A percentile compares a stretch with the other conserved stretches of the same genome.
Evolutionary conservation across 2,113 vertebrate genomes (phyloP).

Genomic region (Zeus faber): DNA sequence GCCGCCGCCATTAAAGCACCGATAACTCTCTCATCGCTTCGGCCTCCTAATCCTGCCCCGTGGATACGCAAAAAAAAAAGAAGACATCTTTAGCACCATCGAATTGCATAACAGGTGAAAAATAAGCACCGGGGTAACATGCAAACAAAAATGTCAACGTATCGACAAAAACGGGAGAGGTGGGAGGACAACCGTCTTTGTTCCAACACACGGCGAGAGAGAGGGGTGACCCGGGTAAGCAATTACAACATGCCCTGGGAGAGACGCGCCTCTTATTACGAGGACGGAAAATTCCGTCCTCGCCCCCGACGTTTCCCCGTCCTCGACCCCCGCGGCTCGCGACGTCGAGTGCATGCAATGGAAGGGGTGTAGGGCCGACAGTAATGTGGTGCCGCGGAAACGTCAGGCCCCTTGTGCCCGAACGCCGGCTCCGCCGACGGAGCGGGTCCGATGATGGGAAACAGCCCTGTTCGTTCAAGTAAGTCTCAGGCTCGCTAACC

Average conservation of each 20-base stretch:
- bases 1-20: slow-evolving; percentile 35
- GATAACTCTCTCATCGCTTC: slow-evolving; percentile 36
- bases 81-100: slow-evolving; percentile 58
- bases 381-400: slow-evolving; percentile 19
- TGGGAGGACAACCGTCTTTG: not conserved
- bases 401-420: no score
- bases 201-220: no score
- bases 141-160: slow-evolving; percentile 31
- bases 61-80: slow-evolving; percentile 40
- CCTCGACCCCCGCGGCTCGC: slow-evolving; percentile 15
- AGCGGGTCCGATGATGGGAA: slow-evolving; percentile 52
- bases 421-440: no score
- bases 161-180: slow-evolving; percentile 23
- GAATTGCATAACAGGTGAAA: slow-evolving; percentile 41
- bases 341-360: slow-evolving; percentile 14
- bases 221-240: slow-evolving; percentile 26
- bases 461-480: slow-evolving; percentile 62
- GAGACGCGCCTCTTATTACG: no score
- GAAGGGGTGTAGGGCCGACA: slow-evolving; percentile 22
- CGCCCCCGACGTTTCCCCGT: slow-evolving; percentile 32
- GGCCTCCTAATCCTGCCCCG: slow-evolving; percentile 45
- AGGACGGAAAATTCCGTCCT: slow-evolving; percentile 18
- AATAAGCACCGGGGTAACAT: slow-evolving; percentile 23
- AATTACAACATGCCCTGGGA: slow-evolving; percentile 34
- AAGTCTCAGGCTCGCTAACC: slow-evolving; percentile 58